Percentiles rank a stretch among this genome's conserved stretches.
These are phyloP conservation scores for Baronia brevicornis DNA, from an alignment of 2,888 invertebrate species.

Conservation along the genomic window DNA sequence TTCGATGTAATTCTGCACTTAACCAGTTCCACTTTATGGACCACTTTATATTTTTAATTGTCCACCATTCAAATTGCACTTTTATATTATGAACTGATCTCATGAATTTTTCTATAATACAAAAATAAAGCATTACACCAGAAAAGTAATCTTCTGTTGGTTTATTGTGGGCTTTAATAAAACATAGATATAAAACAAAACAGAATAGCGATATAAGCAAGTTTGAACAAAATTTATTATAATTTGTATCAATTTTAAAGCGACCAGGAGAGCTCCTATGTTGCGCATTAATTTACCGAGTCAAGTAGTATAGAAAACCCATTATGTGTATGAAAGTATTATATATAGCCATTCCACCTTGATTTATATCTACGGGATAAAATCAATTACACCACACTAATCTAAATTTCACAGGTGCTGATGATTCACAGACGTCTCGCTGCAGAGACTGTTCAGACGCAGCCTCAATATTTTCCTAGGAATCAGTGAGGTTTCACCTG, in stretches of 20 bases:
- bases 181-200: no score
- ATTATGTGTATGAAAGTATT: no score
- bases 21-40: slow-evolving; percentile 34
- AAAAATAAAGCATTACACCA: slow-evolving; percentile 15
- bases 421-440: slow-evolving; percentile 9
- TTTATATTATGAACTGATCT: slow-evolving; percentile 9
- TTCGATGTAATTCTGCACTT: slow-evolving; percentile 52
- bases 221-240: no score
- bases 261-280: no score
- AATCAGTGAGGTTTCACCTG: slow-evolving; percentile 69
- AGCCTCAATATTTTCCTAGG: slow-evolving; percentile 35
- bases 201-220: no score
- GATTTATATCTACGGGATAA: no score
- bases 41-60: slow-evolving; percentile 16
- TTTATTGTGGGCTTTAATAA: neutral
- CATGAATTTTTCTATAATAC: slow-evolving; percentile 11
- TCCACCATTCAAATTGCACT: slow-evolving; percentile 20
- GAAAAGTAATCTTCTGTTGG: slow-evolving; percentile 3
- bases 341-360: no score
- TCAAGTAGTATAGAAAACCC: no score
- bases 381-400: slow-evolving; percentile 12
- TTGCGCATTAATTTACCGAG: no score
- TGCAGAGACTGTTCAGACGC: slow-evolving; percentile 15
- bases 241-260: no score
- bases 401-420: slow-evolving; percentile 10